Base-by-base conservation (phyloP, 2,888 invertebrate genomes). In the Nomada ruficornis region DNA sequence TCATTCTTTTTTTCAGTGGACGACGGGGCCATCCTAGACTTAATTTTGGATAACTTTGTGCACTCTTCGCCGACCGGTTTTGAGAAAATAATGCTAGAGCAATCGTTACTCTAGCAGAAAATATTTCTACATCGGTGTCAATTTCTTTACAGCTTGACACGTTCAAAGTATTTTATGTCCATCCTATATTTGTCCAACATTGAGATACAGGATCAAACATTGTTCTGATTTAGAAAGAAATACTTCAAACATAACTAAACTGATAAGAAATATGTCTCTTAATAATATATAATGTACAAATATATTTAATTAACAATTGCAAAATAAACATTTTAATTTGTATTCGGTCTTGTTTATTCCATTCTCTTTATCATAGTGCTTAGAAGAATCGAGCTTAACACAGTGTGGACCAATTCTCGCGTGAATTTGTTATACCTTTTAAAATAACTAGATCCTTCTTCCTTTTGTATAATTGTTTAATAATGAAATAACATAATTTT, bases 21-120 rank as follows among this genome's bases (percentile, higher is more conserved):
- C 91, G 98, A 99, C 93, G 99, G 99, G 87, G 99, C 99, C 44
- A 99, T 99, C 89, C 94, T 99, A 94, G 99, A 99, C 94, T 96
- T 99, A 85, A 97, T 98, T 91, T 96, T 99, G 93, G 98, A 98
- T 89, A 97, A 97, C 92, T 99, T 99, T 94, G 96, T 96, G 86
- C 96, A 97, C 92, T 95, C 96, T 0, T 97, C 97, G 54, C 97
- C 98, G 0, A 95, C 96, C 69, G 99, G 99, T 55, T 99, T 97
- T 93, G 98, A 99, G 90, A 97, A 97, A 94, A 99, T 99, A 86
- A 98, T 99, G 97, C 95, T 99, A 82, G 99, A 99, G 94, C 98
- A 99, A 94, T 98, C 99, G 2, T 95, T 99, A 72, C 96, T 99
- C 88, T 99, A 97, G 96, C 95, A 89, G 81, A 91, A 64, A 50